A percentile compares a stretch with the other conserved stretches of the same genome.
These are phyloP conservation scores for Silurus asotus DNA, from an alignment of 2,113 vertebrate genomes.

Conservation along the genomic window DNA sequence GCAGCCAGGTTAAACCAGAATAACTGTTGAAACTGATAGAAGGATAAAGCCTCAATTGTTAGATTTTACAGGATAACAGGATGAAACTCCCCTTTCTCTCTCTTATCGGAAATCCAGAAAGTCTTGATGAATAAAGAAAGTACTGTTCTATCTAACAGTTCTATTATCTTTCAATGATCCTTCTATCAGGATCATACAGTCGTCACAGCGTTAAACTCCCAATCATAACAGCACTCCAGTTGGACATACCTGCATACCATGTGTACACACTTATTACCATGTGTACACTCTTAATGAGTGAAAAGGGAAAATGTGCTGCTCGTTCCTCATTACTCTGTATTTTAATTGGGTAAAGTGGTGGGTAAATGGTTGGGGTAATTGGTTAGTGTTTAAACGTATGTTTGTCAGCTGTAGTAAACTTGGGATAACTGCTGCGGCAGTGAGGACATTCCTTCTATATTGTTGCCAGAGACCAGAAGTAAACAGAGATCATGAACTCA, in stretches of 20 bases:
- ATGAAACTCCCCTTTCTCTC: neutral
- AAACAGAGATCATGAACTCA: slow-evolving; percentile 22
- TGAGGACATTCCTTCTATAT: neutral
- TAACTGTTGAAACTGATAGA: neutral
- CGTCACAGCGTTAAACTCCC: neutral
- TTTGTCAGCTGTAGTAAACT: neutral
- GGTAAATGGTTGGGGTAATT: neutral
- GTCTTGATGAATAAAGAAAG: neutral
- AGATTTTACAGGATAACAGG: neutral
- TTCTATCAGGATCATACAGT: neutral
- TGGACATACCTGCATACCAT: slow-evolving; percentile 3
- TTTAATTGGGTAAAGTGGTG: neutral
- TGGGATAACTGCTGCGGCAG: neutral
- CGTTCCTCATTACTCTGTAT: slow-evolving; percentile 2
- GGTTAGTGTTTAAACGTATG: neutral
- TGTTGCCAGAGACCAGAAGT: neutral
- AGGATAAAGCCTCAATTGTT: neutral
- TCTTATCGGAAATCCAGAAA: neutral
- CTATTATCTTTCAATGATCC: too few species aligned
- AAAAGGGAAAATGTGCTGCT: neutral
- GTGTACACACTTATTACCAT: neutral
- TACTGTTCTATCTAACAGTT: neutral
- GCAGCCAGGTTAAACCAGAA: neutral
- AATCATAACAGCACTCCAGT: slow-evolving; percentile 4
- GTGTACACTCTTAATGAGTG: neutral